phyloP scores from a whole-genome alignment of 2,113 vertebrate species.

The Baryphthengus martii region DNA sequence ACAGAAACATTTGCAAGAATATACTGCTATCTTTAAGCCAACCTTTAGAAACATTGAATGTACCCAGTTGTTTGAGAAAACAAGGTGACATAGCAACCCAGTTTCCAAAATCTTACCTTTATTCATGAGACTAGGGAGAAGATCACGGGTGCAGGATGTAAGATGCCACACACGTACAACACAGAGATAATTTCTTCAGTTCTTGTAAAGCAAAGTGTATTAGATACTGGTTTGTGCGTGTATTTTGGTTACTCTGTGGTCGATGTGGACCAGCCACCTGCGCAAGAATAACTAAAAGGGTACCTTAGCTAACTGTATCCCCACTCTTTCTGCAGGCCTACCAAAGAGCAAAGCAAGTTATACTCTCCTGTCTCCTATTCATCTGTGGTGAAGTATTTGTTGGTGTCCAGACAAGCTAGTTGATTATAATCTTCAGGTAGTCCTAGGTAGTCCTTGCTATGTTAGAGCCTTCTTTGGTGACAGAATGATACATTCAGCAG shows the following conservation, averaged over 20 bases:
- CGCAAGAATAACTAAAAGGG: not conserved
- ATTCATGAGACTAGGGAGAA: not conserved
- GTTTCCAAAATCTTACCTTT: not conserved
- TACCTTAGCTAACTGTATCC: not conserved
- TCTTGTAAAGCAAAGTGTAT: not conserved
- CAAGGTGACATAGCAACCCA: not conserved
- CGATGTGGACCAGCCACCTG: not conserved
- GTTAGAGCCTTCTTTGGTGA: not conserved
- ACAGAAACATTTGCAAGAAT: not conserved
- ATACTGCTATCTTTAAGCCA: not conserved
- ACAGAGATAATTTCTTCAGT: not conserved
- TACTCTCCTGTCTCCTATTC: not conserved
- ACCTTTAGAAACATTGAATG: not conserved
- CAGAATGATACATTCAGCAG: not conserved
- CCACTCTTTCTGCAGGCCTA: not conserved
- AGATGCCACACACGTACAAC: not conserved
- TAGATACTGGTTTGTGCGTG: not conserved
- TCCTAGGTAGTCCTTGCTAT: not conserved
- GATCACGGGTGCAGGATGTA: fast-evolving
- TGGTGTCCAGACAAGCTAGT: not conserved
- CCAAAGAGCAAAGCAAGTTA: not conserved
- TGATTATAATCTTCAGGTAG: not conserved
- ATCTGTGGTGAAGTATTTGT: not conserved
- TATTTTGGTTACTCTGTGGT: not conserved
- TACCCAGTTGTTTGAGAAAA: not conserved